phyloP scores from a whole-genome alignment of 2,113 vertebrate genomes.

The Dasyprocta punctata region DNA sequence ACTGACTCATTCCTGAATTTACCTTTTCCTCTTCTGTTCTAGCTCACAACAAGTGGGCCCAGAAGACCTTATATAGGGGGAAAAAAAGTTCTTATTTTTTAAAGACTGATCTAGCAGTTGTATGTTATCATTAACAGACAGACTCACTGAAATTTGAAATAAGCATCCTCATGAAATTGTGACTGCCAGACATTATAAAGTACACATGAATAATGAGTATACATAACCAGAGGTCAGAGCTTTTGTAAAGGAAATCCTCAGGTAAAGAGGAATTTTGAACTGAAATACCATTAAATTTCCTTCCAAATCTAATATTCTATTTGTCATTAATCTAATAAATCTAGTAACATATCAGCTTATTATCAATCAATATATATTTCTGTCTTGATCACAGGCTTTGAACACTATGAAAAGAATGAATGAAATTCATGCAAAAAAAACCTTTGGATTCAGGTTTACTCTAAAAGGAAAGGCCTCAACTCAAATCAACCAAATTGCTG shows the following conservation, averaged over 20 bases:
- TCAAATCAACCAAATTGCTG: not conserved
- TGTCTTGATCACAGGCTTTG: not conserved
- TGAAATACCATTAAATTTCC: not conserved
- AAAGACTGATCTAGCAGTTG: not conserved
- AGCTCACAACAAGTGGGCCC: not conserved
- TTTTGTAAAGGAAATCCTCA: not conserved
- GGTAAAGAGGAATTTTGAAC: not conserved
- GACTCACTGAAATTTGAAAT: not conserved
- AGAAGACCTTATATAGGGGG: not conserved
- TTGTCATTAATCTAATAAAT: not conserved
- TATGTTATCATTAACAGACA: not conserved
- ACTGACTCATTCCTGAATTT: not conserved
- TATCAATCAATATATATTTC: not conserved
- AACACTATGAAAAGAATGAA: slow-evolving; percentile 8
- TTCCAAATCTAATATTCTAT: not conserved
- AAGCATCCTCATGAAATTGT: not conserved
- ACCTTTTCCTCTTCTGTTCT: not conserved
- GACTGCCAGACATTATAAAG: not conserved
- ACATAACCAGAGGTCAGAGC: not conserved
- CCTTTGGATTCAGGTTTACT: not conserved
- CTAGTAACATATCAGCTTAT: not conserved
- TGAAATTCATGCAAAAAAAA: not conserved
- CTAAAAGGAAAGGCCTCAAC: not conserved
- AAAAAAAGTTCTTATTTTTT: not conserved
- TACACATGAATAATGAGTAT: not conserved